A percentile compares a stretch with the other conserved stretches of the same genome.
Conservation (phyloP, 2,113 vertebrate species). For the Podiceps cristatus region DNA sequence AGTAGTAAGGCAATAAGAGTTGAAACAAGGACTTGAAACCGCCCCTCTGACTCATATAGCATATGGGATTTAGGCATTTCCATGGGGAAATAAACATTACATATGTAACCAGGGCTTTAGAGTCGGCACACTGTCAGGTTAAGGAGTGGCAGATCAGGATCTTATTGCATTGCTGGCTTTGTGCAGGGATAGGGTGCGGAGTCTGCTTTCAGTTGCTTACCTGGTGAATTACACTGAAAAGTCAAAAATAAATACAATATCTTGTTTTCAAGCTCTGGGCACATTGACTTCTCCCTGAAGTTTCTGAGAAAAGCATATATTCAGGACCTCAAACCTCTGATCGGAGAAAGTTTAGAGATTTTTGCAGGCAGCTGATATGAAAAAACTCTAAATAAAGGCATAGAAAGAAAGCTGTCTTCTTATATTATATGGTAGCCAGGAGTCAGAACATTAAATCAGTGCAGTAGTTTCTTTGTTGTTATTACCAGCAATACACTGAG, state of each 20-base stretch:
- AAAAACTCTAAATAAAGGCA: not conserved
- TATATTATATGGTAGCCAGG: not conserved
- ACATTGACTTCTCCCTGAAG: not conserved
- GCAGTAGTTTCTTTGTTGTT: not conserved
- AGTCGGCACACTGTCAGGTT: not conserved
- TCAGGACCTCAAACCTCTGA: not conserved
- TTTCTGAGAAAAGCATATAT: not conserved
- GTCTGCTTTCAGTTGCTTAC: not conserved
- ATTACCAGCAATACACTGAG: not conserved
- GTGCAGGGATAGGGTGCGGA: not conserved
- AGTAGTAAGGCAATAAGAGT: not conserved
- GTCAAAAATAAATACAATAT: not conserved
- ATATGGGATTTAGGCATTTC: not conserved
- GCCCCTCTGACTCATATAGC: rapidly evolving
- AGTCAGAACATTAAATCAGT: not conserved
- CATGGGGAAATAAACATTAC: not conserved
- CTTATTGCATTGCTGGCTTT: not conserved
- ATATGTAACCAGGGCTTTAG: not conserved
- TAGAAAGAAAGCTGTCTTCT: not conserved
- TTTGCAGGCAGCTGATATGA: not conserved
- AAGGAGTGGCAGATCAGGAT: not conserved
- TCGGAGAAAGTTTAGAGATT: not conserved
- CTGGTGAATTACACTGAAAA: not conserved
- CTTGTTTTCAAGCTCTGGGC: not conserved
- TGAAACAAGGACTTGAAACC: not conserved